Evolutionary conservation across 2,797 vertebrate genomes (phyloP).

Genomic region (Lacerta viridis): DNA sequence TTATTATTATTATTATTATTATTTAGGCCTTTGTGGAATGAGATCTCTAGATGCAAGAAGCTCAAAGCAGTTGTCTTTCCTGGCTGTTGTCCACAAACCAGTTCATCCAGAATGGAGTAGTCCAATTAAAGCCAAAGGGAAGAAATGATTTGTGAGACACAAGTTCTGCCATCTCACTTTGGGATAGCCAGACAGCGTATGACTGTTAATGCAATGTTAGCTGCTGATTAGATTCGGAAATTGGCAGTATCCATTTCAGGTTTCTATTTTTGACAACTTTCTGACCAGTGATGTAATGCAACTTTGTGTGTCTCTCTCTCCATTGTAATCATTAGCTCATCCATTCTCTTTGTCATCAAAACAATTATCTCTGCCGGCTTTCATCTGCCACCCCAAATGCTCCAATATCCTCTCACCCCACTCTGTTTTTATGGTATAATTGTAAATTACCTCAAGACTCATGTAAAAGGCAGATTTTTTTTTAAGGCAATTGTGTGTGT

Average conservation of each 20-base stretch:
- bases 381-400: neutral
- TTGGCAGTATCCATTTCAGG: neutral
- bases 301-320: constrained; percentile 12
- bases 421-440: neutral
- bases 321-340: neutral
- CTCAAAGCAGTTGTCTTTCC: neutral
- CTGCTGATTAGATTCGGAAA: neutral
- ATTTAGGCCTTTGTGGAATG: neutral
- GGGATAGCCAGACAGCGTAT: neutral
- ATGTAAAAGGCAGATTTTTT: too few species aligned
- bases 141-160: neutral
- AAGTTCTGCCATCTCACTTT: neutral
- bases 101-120: neutral
- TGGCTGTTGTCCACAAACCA: neutral
- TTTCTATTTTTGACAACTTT: constrained; percentile 17
- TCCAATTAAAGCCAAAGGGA: neutral
- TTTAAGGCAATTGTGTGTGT: neutral
- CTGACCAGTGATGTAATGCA: neutral
- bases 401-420: neutral
- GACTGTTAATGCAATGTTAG: neutral
- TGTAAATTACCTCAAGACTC: too few species aligned
- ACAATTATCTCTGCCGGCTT: neutral
- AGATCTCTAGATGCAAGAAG: neutral
- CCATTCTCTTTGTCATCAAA: constrained; percentile 1
- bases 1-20: neutral